phyloP scores from a whole-genome alignment of 2,888 invertebrate genomes.

The Ochlodes sylvanus region DNA sequence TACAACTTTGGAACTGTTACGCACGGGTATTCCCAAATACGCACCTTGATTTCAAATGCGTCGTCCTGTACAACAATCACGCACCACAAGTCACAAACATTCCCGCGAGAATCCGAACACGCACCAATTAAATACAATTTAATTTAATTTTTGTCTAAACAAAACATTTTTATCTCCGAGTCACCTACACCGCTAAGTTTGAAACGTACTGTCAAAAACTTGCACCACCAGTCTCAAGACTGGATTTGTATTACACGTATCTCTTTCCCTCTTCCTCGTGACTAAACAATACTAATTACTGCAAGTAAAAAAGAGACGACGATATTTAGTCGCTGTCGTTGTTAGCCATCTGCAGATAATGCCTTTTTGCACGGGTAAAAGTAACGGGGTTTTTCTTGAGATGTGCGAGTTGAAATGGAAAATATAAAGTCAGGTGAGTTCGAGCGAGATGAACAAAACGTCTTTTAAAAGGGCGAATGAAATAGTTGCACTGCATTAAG shows the following conservation, averaged over 20 bases:
- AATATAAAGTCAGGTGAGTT: conserved; percentile 58
- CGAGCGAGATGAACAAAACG: conserved; percentile 64
- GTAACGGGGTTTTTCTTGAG: conserved; percentile 84
- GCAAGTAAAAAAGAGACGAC: conserved; percentile 53
- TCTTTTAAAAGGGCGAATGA: conserved; percentile 62
- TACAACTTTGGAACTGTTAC: conserved; percentile 53
- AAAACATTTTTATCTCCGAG: conserved; percentile 61
- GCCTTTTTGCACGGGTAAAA: conserved; percentile 84
- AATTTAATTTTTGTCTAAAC: conserved; percentile 53
- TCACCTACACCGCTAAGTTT: conserved; percentile 63
- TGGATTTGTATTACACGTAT: conserved; percentile 58
- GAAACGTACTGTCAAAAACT: conserved; percentile 81
- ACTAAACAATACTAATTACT: neutral
- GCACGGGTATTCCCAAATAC: conserved; percentile 51
- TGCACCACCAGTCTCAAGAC: conserved; percentile 74
- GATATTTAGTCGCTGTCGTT: conserved; percentile 40
- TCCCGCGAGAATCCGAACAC: conserved; percentile 38
- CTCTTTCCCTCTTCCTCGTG: conserved; percentile 47
- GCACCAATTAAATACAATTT: conserved; percentile 52
- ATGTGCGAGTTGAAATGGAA: conserved; percentile 74
- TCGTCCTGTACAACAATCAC: conserved; percentile 42
- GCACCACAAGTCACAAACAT: conserved; percentile 41
- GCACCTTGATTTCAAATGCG: conserved; percentile 47
- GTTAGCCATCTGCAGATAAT: conserved; percentile 67
- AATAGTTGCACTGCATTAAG: conserved; percentile 56